These are phyloP conservation scores for Percopsis transmontana DNA, from an alignment of 2,113 vertebrate genomes.

Conservation along the genomic window DNA sequence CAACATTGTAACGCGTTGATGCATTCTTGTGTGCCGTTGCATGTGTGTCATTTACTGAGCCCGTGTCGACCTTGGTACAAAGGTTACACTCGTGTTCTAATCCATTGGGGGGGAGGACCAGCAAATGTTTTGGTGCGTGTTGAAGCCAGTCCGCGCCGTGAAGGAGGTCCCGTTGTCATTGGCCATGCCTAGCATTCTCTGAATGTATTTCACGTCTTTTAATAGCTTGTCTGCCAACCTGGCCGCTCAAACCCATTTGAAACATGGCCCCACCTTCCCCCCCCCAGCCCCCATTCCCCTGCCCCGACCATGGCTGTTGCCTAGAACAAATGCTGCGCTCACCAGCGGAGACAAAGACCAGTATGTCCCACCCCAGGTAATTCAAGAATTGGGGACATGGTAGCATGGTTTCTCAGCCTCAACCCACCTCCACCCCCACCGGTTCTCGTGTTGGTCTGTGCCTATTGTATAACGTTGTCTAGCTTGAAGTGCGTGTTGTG, in stretches of 20 bases:
- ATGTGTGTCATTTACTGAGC: not conserved
- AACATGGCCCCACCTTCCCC: constrained; percentile 55
- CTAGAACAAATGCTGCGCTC: constrained; percentile 50
- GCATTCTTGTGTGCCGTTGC: not conserved
- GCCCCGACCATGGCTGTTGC: constrained; percentile 49
- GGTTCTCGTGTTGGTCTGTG: too few relatives aligned
- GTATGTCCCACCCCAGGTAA: constrained; percentile 19
- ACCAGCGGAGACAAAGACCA: constrained; percentile 45
- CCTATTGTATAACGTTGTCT: too few relatives aligned
- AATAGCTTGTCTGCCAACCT: constrained; percentile 63
- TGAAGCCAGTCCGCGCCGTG: constrained; percentile 17
- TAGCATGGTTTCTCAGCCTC: constrained; percentile 24
- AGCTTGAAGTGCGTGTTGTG: too few relatives aligned
- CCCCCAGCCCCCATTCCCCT: constrained; percentile 33
- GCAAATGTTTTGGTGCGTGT: constrained; percentile 34
- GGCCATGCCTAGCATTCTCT: constrained; percentile 66
- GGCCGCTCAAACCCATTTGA: constrained; percentile 57
- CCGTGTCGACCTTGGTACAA: constrained; percentile 26
- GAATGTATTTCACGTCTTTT: constrained; percentile 74
- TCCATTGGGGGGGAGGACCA: constrained; percentile 11
- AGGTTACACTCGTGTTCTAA: constrained; percentile 31
- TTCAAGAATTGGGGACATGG: constrained; percentile 20
- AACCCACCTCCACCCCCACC: constrained; percentile 7
- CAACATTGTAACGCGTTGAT: too few relatives aligned
- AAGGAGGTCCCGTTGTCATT: constrained; percentile 45